Conservation (phyloP, 1,140 invertebrate genomes). For the Dinoponera quadriceps region DNA sequence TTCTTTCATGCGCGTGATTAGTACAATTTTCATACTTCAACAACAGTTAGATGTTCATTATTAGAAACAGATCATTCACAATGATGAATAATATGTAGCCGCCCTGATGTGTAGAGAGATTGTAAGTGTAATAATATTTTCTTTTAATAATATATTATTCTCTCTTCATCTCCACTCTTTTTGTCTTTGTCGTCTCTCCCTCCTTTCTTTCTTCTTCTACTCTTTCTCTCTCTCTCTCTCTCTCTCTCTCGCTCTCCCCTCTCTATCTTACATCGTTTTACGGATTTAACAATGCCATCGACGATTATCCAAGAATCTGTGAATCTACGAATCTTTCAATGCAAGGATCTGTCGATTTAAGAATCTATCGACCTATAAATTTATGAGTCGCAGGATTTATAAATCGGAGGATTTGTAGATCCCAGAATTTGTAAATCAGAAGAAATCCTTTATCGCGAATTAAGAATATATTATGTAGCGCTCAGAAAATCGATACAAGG, state of each 20-base stretch:
- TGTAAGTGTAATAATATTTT: slow-evolving; percentile 62
- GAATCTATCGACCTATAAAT: neutral
- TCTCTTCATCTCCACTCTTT: slow-evolving; percentile 18
- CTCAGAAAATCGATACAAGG: too few relatives aligned
- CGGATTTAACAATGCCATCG: slow-evolving; percentile 60
- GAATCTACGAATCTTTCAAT: slow-evolving; percentile 19
- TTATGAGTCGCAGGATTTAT: neutral
- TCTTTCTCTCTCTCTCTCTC: slow-evolving; percentile 33
- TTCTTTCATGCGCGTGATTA: neutral
- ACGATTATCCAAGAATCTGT: slow-evolving; percentile 57
- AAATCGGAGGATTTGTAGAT: neutral
- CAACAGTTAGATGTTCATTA: slow-evolving; percentile 77
- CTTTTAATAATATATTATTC: slow-evolving; percentile 75
- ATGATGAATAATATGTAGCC: slow-evolving; percentile 76
- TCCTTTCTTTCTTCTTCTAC: neutral
- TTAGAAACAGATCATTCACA: slow-evolving; percentile 80
- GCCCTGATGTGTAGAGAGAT: slow-evolving; percentile 73
- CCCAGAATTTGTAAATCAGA: neutral
- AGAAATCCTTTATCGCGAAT: too few relatives aligned
- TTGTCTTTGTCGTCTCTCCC: neutral
- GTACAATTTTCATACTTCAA: slow-evolving; percentile 70
- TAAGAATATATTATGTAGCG: too few relatives aligned
- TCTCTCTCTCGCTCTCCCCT: neutral
- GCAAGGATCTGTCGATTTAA: slow-evolving; percentile 11
- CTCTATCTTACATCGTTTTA: neutral